Evolutionary conservation across 2,888 invertebrate species (phyloP).

Genomic region (Thelaira solivaga): DNA sequence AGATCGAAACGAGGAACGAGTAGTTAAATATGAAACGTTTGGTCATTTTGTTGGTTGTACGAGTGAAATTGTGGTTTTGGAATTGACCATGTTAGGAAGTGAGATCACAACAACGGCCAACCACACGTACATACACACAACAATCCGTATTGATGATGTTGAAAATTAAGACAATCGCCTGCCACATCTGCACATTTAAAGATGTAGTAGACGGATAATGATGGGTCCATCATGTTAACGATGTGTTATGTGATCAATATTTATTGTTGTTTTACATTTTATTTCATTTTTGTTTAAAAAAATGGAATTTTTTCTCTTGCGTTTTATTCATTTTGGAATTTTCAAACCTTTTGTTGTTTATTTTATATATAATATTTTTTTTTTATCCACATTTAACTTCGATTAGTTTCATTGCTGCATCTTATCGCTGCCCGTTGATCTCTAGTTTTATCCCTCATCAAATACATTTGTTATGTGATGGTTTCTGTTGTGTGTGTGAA

Average conservation of each 20-base stretch:
- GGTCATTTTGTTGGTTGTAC: slow-evolving; percentile 9
- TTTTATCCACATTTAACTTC: slow-evolving; percentile 52
- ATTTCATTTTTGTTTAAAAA: background rate
- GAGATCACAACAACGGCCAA: slow-evolving; percentile 41
- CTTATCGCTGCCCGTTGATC: slow-evolving; percentile 74
- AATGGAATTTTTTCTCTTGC: background rate
- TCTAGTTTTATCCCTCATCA: slow-evolving; percentile 57
- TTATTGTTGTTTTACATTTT: slow-evolving; percentile 56
- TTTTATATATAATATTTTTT: background rate
- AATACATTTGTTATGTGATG: slow-evolving; percentile 40
- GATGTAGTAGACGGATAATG: slow-evolving; percentile 59
- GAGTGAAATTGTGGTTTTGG: slow-evolving; percentile 4
- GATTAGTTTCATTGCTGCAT: slow-evolving; percentile 62
- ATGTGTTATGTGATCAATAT: slow-evolving; percentile 63
- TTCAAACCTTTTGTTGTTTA: slow-evolving; percentile 18
- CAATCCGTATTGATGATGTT: slow-evolving; percentile 34
- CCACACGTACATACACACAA: background rate
- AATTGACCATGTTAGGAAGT: slow-evolving; percentile 59
- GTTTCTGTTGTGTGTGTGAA: too few relatives aligned
- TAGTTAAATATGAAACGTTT: slow-evolving; percentile 45
- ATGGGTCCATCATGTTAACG: slow-evolving; percentile 61
- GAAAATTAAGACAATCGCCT: slow-evolving; percentile 54
- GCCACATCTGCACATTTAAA: slow-evolving; percentile 51
- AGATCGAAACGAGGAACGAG: slow-evolving; percentile 37
- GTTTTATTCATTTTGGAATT: background rate